A percentile compares a stretch with the other conserved stretches of the same genome.
Evolutionary conservation across 2,113 vertebrate species (phyloP).

Genomic region (Cyprinodon variegatus): DNA sequence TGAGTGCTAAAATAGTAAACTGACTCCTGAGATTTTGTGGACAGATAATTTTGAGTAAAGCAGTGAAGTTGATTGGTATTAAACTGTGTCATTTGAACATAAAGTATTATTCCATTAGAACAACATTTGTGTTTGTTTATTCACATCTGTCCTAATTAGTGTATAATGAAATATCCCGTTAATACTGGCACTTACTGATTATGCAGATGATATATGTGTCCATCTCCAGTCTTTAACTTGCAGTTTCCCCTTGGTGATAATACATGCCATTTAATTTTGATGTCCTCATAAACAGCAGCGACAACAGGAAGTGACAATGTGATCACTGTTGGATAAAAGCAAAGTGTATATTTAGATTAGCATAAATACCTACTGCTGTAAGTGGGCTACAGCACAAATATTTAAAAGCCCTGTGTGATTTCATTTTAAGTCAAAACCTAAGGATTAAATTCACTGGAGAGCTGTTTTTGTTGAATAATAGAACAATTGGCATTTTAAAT

Average conservation of each 20-base stretch:
- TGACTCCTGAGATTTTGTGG: background rate
- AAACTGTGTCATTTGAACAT: background rate
- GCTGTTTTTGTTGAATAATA: too few relatives aligned
- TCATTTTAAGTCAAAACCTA: too few relatives aligned
- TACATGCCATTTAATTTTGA: slow-evolving; percentile 85
- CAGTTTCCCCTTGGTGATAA: slow-evolving; percentile 80
- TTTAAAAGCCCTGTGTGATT: background rate
- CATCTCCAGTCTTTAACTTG: slow-evolving; percentile 84
- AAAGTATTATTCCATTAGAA: background rate
- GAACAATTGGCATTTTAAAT: too few relatives aligned
- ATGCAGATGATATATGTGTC: slow-evolving; percentile 80
- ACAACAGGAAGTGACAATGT: slow-evolving; percentile 66
- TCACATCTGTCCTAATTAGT: background rate
- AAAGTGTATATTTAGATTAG: background rate
- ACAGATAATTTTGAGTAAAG: background rate
- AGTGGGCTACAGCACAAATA: background rate
- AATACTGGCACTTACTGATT: slow-evolving; percentile 72
- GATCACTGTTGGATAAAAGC: slow-evolving; percentile 76
- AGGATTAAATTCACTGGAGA: too few relatives aligned
- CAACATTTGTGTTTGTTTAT: background rate
- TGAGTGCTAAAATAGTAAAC: background rate
- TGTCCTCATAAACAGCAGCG: slow-evolving; percentile 77
- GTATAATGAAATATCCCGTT: background rate
- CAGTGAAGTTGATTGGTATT: background rate
- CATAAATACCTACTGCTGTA: background rate